Conservation (phyloP, 1,140 invertebrate genomes). For the Phortica variegata region DNA sequence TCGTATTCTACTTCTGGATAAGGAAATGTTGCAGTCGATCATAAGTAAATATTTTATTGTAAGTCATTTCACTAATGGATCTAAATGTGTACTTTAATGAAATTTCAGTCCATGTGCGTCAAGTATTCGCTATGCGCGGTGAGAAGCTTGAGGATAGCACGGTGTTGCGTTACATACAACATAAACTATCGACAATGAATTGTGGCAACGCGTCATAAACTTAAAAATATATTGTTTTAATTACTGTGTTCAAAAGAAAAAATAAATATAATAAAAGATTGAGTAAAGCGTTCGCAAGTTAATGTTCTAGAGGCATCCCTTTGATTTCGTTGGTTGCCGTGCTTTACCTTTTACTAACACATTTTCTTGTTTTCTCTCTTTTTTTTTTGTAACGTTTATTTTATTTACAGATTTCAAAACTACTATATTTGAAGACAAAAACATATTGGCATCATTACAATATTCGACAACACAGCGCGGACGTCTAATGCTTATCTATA, state of each 20-base stretch:
- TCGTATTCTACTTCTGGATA: constrained; percentile 5
- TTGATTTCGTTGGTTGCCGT: no score
- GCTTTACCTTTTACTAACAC: not conserved
- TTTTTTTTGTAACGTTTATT: no score
- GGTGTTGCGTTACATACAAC: constrained; percentile 35
- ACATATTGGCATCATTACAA: constrained; percentile 28
- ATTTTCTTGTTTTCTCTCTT: not conserved
- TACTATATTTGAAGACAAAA: constrained; percentile 37
- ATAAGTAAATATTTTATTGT: constrained; percentile 36
- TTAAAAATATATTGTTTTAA: no score
- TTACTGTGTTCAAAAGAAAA: no score
- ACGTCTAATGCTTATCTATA: constrained; percentile 50
- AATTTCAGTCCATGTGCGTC: constrained; percentile 41
- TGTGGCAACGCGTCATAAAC: no score
- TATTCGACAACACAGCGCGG: constrained; percentile 53
- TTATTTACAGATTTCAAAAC: no score
- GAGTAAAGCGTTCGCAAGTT: no score
- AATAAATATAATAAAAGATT: no score
- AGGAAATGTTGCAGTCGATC: constrained; percentile 31
- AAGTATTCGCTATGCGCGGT: constrained; percentile 41
- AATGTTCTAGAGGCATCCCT: no score
- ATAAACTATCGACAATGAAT: constrained; percentile 37
- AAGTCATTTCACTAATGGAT: not conserved
- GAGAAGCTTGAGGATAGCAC: constrained; percentile 18
- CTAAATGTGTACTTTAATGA: constrained; percentile 9